These are phyloP conservation scores for Deilephila elpenor DNA, from an alignment of 2,888 invertebrate species.

Conservation along the genomic window DNA sequence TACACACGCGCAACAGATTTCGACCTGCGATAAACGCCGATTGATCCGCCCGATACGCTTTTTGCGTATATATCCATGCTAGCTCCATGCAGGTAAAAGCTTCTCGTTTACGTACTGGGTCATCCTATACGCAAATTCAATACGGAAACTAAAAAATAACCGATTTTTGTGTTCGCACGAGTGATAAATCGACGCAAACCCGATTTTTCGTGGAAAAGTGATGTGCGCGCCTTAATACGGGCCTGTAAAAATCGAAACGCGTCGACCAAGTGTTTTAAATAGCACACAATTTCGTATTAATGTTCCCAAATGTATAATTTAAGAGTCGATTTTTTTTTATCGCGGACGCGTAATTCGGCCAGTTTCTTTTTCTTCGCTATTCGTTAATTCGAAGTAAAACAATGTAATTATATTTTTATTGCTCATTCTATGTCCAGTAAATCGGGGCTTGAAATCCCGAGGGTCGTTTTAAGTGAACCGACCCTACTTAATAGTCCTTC, in stretches of 20 bases:
- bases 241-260: constrained; percentile 43
- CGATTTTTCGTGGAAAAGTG: constrained; percentile 29
- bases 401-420: constrained; percentile 82
- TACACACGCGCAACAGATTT: constrained; percentile 81
- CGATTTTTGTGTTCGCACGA: constrained; percentile 1
- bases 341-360: constrained; percentile 63
- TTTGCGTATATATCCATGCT: constrained; percentile 80
- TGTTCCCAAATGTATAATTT: constrained; percentile 62
- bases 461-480: constrained; percentile 74
- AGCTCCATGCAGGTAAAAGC: constrained; percentile 61
- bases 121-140: constrained; percentile 28
- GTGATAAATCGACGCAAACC: not conserved
- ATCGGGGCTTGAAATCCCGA: constrained; percentile 73
- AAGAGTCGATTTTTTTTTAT: constrained; percentile 53
- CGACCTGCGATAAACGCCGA: constrained; percentile 76
- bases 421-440: constrained; percentile 79
- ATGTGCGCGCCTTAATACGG: constrained; percentile 31
- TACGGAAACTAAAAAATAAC: constrained; percentile 21
- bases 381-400: constrained; percentile 71
- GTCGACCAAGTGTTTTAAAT: constrained; percentile 53
- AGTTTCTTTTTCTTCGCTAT: constrained; percentile 62
- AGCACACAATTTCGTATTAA: constrained; percentile 58
- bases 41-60: constrained; percentile 81
- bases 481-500: constrained; percentile 76
- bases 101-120: constrained; percentile 29